phyloP scores from a whole-genome alignment of 2,113 vertebrate species.

The Ailurus styani region DNA sequence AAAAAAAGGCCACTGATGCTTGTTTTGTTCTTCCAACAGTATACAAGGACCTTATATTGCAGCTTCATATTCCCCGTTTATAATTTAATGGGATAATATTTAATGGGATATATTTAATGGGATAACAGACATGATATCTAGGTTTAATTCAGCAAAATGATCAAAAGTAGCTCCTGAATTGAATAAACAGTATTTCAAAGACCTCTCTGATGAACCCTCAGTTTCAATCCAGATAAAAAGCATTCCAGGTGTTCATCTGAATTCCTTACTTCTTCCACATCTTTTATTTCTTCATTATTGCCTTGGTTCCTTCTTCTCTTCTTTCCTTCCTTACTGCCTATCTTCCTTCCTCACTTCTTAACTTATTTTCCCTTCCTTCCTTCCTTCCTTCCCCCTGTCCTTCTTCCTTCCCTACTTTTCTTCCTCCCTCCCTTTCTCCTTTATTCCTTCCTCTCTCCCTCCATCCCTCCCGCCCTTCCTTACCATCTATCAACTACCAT shows the following conservation, averaged over 20 bases:
- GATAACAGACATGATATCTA: background rate
- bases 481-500: background rate
- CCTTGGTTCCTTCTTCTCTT: background rate
- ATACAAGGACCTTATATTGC: background rate
- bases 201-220: background rate
- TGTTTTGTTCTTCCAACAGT: background rate
- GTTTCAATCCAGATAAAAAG: background rate
- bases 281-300: background rate
- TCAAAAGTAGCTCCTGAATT: background rate
- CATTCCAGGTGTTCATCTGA: background rate
- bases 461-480: background rate
- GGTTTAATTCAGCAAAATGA: slow-evolving; percentile 9
- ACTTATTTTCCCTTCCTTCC: background rate
- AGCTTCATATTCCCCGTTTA: too few relatives aligned
- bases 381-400: background rate
- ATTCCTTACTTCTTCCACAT: background rate
- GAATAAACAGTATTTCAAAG: background rate
- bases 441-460: background rate
- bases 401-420: background rate
- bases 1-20: background rate
- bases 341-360: background rate
- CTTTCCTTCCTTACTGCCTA: background rate
- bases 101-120: background rate
- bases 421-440: too few relatives aligned
- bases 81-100: too few relatives aligned